Evolutionary conservation across 2,113 vertebrate genomes (phyloP).

Genomic region (Gadus chalcogrammus): DNA sequence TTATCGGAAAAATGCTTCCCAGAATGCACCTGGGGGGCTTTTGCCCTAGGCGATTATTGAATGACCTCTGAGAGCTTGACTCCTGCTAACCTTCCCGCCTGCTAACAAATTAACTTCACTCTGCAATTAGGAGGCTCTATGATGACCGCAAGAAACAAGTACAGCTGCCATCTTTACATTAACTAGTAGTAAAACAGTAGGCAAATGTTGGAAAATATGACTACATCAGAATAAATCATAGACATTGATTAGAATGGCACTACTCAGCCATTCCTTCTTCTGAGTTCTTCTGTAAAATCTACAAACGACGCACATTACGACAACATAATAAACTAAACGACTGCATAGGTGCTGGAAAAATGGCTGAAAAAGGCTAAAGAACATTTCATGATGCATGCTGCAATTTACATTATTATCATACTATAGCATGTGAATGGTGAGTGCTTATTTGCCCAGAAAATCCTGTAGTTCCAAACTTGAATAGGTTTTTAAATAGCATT

Average conservation of each 20-base stretch:
- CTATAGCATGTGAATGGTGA: no score
- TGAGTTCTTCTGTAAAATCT: no score
- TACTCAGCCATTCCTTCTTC: background rate
- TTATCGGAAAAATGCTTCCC: slow-evolving; percentile 75
- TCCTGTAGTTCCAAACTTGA: no score
- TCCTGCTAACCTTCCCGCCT: slow-evolving; percentile 54
- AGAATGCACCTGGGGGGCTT: slow-evolving; percentile 69
- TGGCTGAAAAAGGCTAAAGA: no score
- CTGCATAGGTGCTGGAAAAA: no score
- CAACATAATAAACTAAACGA: no score
- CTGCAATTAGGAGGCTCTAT: slow-evolving; percentile 35
- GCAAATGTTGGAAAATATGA: background rate
- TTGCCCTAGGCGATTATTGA: slow-evolving; percentile 70
- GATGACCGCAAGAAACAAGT: slow-evolving; percentile 7
- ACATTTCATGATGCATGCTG: no score
- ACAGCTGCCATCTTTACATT: slow-evolving; percentile 30
- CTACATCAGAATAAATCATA: no score
- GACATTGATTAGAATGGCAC: slow-evolving; percentile 1
- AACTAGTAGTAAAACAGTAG: background rate
- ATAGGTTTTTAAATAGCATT: no score
- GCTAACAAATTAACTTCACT: slow-evolving; percentile 62
- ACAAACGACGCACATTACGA: no score
- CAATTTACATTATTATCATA: no score
- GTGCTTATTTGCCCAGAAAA: no score
- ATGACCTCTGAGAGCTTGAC: slow-evolving; percentile 72